These are phyloP conservation scores for Dicyrtoma fusca DNA, from an alignment of 2,888 invertebrate species.

Conservation along the genomic window DNA sequence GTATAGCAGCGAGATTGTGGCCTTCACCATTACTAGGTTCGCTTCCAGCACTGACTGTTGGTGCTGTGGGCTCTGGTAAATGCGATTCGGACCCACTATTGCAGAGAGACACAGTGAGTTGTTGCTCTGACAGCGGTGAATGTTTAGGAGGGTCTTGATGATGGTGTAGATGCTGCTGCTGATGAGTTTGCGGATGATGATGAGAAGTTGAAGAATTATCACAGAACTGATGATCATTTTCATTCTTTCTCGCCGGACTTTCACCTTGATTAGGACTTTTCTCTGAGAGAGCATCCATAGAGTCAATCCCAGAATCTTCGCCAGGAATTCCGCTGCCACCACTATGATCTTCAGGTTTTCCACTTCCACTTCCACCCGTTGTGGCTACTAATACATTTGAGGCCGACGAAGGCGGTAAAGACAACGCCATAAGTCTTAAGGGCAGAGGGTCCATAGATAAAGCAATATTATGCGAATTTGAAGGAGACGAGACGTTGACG, in stretches of 20 bases:
- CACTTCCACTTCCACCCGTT: constrained; percentile 3
- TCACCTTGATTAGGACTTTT: constrained; percentile 87
- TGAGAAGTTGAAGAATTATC: constrained; percentile 32
- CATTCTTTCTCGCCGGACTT: constrained; percentile 63
- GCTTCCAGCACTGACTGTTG: background rate
- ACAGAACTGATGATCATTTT: constrained; percentile 57
- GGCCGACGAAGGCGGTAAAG: constrained; percentile 17
- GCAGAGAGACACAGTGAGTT: background rate
- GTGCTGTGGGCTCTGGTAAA: background rate
- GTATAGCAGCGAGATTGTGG: background rate
- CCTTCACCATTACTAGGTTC: background rate
- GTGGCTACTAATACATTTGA: background rate
- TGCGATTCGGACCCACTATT: constrained; percentile 5
- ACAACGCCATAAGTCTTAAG: constrained; percentile 20
- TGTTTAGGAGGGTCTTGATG: constrained; percentile 1
- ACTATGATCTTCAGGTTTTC: constrained; percentile 45
- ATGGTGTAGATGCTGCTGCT: constrained; percentile 15
- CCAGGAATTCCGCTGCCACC: constrained; percentile 65
- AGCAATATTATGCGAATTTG: background rate
- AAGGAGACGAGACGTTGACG: constrained; percentile 1
- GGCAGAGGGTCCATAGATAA: constrained; percentile 5
- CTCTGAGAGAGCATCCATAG: constrained; percentile 91
- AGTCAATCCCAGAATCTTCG: constrained; percentile 89
- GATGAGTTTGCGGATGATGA: constrained; percentile 17
- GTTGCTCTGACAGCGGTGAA: constrained; percentile 19